Evolutionary conservation across 2,113 vertebrate genomes (phyloP).

Genomic region (Terrapene triunguis): DNA sequence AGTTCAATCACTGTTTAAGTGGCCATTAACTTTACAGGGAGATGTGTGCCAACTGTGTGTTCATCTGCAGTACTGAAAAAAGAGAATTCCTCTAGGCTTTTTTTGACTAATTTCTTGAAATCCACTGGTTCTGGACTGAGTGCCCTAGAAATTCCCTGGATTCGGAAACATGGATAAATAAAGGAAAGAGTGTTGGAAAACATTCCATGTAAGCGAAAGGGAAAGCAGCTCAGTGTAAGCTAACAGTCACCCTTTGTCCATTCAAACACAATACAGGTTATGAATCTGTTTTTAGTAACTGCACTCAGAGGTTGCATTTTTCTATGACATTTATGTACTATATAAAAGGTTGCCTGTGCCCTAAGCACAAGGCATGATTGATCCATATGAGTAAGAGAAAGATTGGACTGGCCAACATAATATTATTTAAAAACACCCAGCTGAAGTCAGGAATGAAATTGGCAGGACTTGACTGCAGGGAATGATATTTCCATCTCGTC

Average conservation of each 20-base stretch:
- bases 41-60: neutral
- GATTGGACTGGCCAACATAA: neutral
- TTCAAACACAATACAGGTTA: neutral
- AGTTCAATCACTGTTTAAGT: neutral
- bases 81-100: neutral
- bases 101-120: conserved; percentile 15
- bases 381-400: neutral
- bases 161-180: conserved; percentile 14
- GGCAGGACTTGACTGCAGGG: neutral
- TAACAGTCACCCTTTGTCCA: neutral
- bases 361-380: neutral
- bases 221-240: neutral
- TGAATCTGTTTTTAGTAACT: conserved; percentile 3
- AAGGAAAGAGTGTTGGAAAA: neutral
- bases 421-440: neutral
- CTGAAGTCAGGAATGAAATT: conserved; percentile 9
- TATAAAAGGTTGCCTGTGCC: neutral
- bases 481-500: conserved; percentile 17
- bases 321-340: neutral
- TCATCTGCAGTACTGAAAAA: neutral
- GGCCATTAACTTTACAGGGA: neutral
- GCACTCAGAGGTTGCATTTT: neutral
- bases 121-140: neutral
- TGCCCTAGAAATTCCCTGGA: neutral
- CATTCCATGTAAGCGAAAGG: neutral